Conservation (phyloP, 2,797 vertebrate genomes). For the Dendrocincla tyrannina region DNA sequence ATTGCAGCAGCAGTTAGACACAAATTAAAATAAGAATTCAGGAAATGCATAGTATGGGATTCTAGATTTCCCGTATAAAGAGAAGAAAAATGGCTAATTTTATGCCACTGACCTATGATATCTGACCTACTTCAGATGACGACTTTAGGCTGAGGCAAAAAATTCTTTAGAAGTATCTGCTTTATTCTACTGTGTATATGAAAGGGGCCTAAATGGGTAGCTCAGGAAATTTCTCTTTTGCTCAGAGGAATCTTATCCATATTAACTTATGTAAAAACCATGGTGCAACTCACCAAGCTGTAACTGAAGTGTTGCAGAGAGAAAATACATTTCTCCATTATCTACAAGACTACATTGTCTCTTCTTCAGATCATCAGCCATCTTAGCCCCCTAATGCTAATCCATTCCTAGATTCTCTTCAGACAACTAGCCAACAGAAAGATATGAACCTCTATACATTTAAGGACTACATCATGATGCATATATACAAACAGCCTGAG, state of each 20-base stretch:
- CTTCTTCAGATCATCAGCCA: not conserved
- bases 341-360: not conserved
- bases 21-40: not conserved
- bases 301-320: not conserved
- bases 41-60: not conserved
- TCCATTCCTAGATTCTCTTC: not conserved
- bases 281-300: not conserved
- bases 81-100: not conserved
- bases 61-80: not conserved
- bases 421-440: not conserved
- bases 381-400: not conserved
- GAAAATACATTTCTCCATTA: not conserved
- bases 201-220: not conserved
- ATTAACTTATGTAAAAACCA: not conserved
- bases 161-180: not conserved
- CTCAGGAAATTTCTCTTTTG: not conserved
- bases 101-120: not conserved
- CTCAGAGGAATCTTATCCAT: not conserved
- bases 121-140: not conserved
- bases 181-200: not conserved
- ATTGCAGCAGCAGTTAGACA: not conserved
- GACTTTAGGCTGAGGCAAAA: not conserved
- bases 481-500: not conserved
- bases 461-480: not conserved
- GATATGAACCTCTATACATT: not conserved